Evolutionary conservation across 2,113 vertebrate species (phyloP), one percentile per base, ranked within the genome.

Genomic region (Eonycteris spelaea): DNA sequence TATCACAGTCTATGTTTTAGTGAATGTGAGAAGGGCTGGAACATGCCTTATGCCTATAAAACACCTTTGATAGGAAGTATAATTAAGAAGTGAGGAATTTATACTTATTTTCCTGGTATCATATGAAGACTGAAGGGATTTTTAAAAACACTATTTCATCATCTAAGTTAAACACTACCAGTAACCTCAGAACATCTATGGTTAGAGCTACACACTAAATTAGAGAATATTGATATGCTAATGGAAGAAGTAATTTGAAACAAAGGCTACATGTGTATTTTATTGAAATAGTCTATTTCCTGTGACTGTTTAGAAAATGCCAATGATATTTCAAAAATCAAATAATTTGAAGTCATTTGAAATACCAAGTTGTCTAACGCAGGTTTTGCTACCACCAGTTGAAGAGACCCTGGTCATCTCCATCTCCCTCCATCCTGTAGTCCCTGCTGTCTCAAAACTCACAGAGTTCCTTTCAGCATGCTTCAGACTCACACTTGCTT

Each of bases 341-440:
- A 75, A 88, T 86, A 30, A 70, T 63, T 88, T 91, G 48, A 88
- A 91, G 30, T 70, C 40, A n/a, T 15, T 79, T 45, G 57, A 53
- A 68, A 45, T 63, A 18, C 22, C 0, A 10, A 38, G 38, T 35
- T 93, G 68, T 80, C 57, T 22, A 22, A 16, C 0, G 12, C 2
- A 74, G 35, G 28, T 21, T 75, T 75, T 53, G 40, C 40, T 63
- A 30, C 30, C 13, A 3, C 40, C 16, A 15, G 33, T 16, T 45
- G 24, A 15, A 55, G 35, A 68, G 53, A 24, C 1, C 2, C 4
- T 11, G 14, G 24, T 12, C 7, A 21, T 5, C 24, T 18, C 51
- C 12, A 22, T 80, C 33, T 59, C 33, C 6, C 14, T 22, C 4
- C 26, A 16, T 28, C 7, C 24, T 22, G 22, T 30, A 53, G 28